Evolutionary conservation across 2,113 vertebrate species (phyloP), one percentile per base, ranked within the genome.

Genomic region (Ptyas mucosa): DNA sequence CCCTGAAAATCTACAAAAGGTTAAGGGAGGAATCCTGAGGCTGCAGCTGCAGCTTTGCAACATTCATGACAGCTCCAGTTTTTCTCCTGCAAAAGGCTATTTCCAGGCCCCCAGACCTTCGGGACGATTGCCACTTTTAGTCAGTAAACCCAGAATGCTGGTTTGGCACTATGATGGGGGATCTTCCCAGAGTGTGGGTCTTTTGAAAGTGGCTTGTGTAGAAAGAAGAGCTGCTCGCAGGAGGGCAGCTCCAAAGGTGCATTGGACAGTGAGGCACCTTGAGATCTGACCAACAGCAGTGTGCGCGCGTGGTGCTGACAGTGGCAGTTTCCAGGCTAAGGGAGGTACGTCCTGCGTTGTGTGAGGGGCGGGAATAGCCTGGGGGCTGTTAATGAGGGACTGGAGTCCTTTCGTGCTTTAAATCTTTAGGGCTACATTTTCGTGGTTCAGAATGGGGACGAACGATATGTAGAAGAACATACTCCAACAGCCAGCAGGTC

Each of bases 401-500:
- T 39, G 34, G 8, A 43, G 15, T 39, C 75, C 34, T 43, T 81
- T 75, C n/a, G n/a, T 75, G 2, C 14, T 34, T 81, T 21, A 81
- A 21, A 81, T 43, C 75, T 43, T 39, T 43, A 20, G 34, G 75
- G 34, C 18, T 18, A 34, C n/a, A 39, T 39, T 75, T 75, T 20
- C 39, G 69, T 39, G 29, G 18, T 43, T 39, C 14, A 43, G 34
- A 81, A 81, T 10, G 34, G 75, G 69, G 34, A 21, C 3, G 2
- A 81, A 39, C n/a, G n/a, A 75, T 15, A 26, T 6, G n/a, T n/a
- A 12, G 29, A 15, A n/a, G 26, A 34, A 20, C n/a, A n/a, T n/a
- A n/a, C n/a, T 18, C 29, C 0, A 2, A 34, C 1, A 34, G n/a
- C 14, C 0, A 4, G 64, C 29, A 34, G 29, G 10, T 26, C n/a